These are phyloP conservation scores for Prietella phreatophila DNA, from an alignment of 2,113 vertebrate genomes.

Conservation along the genomic window DNA sequence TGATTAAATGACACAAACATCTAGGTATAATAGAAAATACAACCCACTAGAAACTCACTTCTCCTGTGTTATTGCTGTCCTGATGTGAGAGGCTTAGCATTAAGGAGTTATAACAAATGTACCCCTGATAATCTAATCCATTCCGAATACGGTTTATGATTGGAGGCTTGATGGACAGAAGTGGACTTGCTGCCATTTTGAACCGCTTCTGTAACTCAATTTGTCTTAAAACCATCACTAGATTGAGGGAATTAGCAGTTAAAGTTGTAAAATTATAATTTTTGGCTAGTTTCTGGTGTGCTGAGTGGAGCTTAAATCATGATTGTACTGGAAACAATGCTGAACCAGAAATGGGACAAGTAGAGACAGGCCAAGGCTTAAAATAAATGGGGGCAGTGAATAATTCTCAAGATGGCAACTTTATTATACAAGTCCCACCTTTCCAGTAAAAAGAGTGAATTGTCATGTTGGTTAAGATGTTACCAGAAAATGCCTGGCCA, in stretches of 20 bases:
- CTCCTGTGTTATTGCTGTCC: neutral
- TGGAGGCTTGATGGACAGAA: neutral
- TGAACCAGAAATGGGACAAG: neutral
- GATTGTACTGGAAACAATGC: neutral
- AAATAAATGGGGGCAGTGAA: neutral
- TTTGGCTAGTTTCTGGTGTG: conserved; percentile 30
- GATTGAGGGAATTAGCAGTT: neutral
- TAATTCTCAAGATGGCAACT: neutral
- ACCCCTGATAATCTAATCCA: neutral
- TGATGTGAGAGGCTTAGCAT: neutral
- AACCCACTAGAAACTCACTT: neutral
- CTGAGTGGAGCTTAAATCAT: neutral
- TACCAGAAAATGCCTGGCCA: neutral
- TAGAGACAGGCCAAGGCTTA: neutral
- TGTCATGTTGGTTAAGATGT: neutral
- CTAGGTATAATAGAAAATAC: neutral
- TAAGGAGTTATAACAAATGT: neutral
- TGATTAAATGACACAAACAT: neutral
- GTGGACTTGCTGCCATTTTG: neutral
- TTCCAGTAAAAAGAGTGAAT: neutral
- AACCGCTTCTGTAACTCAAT: neutral
- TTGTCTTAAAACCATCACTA: neutral
- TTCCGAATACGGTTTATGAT: neutral
- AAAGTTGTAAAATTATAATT: neutral
- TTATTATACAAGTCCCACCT: neutral